A percentile compares a stretch with the other conserved stretches of the same genome.
Evolutionary conservation across 2,888 invertebrate species (phyloP).

Genomic region (Trachelus troglodyta): DNA sequence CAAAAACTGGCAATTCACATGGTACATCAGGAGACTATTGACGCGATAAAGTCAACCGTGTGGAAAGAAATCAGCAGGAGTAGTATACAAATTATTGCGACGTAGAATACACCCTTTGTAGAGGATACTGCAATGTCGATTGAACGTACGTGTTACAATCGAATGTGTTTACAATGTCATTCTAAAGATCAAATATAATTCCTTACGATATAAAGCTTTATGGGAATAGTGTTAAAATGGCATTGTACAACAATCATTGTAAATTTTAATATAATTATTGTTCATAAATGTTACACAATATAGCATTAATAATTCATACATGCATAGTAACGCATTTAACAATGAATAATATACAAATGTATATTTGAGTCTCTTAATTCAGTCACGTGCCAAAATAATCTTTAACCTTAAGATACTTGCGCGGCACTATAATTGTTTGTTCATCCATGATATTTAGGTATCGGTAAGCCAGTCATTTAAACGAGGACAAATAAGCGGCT

Average conservation of each 20-base stretch:
- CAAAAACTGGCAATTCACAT: neutral
- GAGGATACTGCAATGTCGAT: neutral
- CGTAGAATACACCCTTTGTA: neutral
- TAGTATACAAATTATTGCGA: neutral
- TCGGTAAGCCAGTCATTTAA: neutral
- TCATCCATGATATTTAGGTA: neutral
- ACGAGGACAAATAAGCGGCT: neutral
- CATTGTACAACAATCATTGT: neutral
- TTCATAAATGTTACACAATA: neutral
- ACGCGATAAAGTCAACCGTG: neutral
- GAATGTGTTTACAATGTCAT: neutral
- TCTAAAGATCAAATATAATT: neutral
- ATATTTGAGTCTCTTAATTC: neutral
- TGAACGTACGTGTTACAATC: neutral
- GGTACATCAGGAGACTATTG: neutral
- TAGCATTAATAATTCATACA: neutral
- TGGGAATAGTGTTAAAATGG: neutral
- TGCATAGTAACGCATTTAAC: neutral
- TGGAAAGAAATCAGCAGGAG: neutral
- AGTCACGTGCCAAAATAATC: neutral
- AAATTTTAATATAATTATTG: neutral
- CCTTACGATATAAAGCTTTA: neutral
- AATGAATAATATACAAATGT: neutral
- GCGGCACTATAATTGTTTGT: neutral
- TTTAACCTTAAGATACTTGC: neutral